Evolutionary conservation across 2,888 invertebrate species (phyloP).

Genomic region (Thera britannica): DNA sequence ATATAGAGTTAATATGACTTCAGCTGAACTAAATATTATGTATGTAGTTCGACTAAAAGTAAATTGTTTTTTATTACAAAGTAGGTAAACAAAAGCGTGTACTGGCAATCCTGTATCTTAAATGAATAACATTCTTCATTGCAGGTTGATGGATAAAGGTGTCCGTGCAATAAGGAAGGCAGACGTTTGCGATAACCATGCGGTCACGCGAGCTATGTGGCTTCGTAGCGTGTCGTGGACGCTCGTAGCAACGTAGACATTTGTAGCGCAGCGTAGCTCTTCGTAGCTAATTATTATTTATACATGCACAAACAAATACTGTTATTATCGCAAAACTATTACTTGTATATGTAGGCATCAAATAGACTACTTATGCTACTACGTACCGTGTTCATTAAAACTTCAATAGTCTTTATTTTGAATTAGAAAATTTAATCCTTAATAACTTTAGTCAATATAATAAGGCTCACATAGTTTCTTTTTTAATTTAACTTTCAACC

Average conservation of each 20-base stretch:
- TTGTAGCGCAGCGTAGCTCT: constrained; percentile 20
- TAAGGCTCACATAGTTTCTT: too few relatives aligned
- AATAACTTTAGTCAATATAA: too few relatives aligned
- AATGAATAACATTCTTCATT: constrained; percentile 38
- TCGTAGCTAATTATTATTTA: constrained; percentile 17
- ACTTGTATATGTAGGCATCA: not conserved
- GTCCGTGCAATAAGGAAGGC: constrained; percentile 45
- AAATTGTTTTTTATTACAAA: not conserved
- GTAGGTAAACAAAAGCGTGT: constrained; percentile 4
- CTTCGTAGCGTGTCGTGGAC: constrained; percentile 28
- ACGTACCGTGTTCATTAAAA: too few relatives aligned
- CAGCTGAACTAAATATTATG: too few relatives aligned
- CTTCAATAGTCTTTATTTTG: too few relatives aligned
- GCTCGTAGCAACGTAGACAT: constrained; percentile 12
- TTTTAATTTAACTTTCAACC: too few relatives aligned
- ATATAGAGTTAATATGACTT: too few relatives aligned
- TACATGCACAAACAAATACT: not conserved
- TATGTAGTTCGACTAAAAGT: not conserved
- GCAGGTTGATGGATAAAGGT: constrained; percentile 49
- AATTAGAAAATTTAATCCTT: too few relatives aligned
- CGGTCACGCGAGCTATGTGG: constrained; percentile 45
- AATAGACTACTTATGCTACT: too few relatives aligned
- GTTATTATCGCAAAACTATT: not conserved
- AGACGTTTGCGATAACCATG: constrained; percentile 41
- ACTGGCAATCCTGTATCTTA: constrained; percentile 18